Evolutionary conservation across 2,888 invertebrate species (phyloP).

Genomic region (Diaphora mendica): DNA sequence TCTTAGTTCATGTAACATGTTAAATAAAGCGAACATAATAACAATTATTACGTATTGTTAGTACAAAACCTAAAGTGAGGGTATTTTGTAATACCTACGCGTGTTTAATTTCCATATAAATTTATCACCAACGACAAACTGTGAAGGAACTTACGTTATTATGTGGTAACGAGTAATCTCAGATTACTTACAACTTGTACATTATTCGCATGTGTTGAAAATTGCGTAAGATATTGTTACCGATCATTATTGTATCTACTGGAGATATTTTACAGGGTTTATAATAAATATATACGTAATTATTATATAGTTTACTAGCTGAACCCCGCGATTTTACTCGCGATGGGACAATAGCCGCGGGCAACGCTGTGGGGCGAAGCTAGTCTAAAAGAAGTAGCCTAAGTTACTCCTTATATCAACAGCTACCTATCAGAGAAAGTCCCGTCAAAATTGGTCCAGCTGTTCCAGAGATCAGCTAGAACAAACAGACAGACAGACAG

Average conservation of each 20-base stretch:
- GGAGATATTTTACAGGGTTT: neutral
- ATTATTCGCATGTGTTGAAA: slow-evolving; percentile 12
- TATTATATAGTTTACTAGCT: no score
- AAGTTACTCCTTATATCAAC: no score
- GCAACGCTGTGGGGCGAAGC: no score
- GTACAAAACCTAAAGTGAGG: neutral
- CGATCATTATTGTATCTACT: neutral
- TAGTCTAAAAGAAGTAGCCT: no score
- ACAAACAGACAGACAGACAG: no score
- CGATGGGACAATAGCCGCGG: no score
- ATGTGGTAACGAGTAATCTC: slow-evolving; percentile 39
- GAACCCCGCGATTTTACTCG: no score
- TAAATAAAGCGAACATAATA: neutral
- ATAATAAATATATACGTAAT: neutral
- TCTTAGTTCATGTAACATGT: neutral
- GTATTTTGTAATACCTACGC: slow-evolving; percentile 18
- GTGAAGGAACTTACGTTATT: slow-evolving; percentile 27
- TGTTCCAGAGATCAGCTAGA: no score
- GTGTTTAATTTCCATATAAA: slow-evolving; percentile 15
- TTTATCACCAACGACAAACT: slow-evolving; percentile 29
- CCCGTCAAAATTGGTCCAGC: no score
- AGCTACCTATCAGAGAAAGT: no score
- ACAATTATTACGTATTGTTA: slow-evolving; percentile 10
- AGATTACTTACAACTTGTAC: slow-evolving; percentile 12
- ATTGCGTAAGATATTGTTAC: slow-evolving; percentile 2